Evolutionary conservation across 2,797 vertebrate genomes (phyloP), one percentile per base, ranked within the genome.

Genomic region (Hoplostethus mediterraneus): DNA sequence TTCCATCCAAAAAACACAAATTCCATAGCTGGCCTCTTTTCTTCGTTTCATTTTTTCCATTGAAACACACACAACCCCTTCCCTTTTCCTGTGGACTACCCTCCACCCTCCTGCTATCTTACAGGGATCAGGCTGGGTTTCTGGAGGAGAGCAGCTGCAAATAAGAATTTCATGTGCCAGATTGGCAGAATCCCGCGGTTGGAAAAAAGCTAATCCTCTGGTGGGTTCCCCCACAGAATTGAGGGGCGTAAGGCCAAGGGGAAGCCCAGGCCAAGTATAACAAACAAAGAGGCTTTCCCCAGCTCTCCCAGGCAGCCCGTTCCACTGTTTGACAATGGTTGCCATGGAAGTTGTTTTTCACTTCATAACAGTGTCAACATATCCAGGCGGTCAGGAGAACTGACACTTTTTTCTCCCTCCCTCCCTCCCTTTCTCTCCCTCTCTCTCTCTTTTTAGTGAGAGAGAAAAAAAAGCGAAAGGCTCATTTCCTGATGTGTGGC

Each of bases 241-340:
- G 82, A 88, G 92, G 91, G 94, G 93, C 90, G 66, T 77, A 82
- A 78, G 92, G 94, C 94, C 94, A 95, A 93, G 83, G 91, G 85
- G 82, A 87, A 92, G 71, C 83, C 11, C 61, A n/a, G 47, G 95
- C 97, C 96, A 97, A 97, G 89, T 87, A 95, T 92, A 96, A 96
- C 95, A 97, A 96, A 96, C 95, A 96, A 93, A 93, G 90, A 95
- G 96, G 96, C 95, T 97, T 97, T 96, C 95, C 96, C 95, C 93
- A 90, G 87, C 93, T 93, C 95, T 94, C 95, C 93, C 91, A 93
- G 92, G 93, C 94, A 94, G 94, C 90, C 89, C 75, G 72, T 86
- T 94, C 93, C 94, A 85, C 85, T 83, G 87, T 92, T 94, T 95
- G 95, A 96, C 96, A 96, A 95, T 93, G 93, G 97, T 99, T 97